Base-by-base conservation (phyloP, 2,888 invertebrate genomes). In the Vesta saturnalis region DNA sequence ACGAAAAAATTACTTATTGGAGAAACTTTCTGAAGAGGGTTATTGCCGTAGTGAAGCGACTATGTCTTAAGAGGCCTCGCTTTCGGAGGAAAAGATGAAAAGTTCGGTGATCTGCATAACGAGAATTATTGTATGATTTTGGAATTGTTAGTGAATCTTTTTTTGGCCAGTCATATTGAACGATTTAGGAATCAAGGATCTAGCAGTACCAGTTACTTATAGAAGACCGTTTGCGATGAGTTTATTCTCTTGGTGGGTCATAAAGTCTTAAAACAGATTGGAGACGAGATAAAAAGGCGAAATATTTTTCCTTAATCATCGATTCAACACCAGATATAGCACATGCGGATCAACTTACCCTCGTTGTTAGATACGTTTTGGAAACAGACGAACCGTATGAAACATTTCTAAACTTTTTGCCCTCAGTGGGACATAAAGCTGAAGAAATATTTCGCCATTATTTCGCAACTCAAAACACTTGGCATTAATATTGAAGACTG, bases 291-390 rank as follows among this genome's bases (percentile, higher is more conserved):
- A 30, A 14, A 43, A 4, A 10, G 12, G 43, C 43, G 43, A 43
- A 43, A 43, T 43, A 43, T 1, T 43, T 43, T 43, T 43, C 43
- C 43, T 43, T 43, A 43, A 43, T n/a, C n/a, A n/a, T n/a, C n/a
- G n/a, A n/a, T n/a, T n/a, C n/a, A n/a, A n/a, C n/a, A n/a, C n/a
- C n/a, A n/a, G n/a, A n/a, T n/a, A n/a, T n/a, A n/a, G n/a, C n/a
- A n/a, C n/a, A n/a, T n/a, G n/a, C n/a, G n/a, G n/a, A n/a, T n/a
- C n/a, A n/a, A n/a, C n/a, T n/a, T n/a, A n/a, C n/a, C n/a, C n/a
- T n/a, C n/a, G n/a, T n/a, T n/a, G n/a, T n/a, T n/a, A n/a, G n/a
- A n/a, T n/a, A n/a, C n/a, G n/a, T n/a, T n/a, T n/a, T n/a, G n/a
- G n/a, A n/a, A n/a, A n/a, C n/a, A n/a, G n/a, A n/a, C n/a, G n/a